phyloP scores from a whole-genome alignment of 2,113 vertebrate genomes.

The Psilopogon haemacephalus region DNA sequence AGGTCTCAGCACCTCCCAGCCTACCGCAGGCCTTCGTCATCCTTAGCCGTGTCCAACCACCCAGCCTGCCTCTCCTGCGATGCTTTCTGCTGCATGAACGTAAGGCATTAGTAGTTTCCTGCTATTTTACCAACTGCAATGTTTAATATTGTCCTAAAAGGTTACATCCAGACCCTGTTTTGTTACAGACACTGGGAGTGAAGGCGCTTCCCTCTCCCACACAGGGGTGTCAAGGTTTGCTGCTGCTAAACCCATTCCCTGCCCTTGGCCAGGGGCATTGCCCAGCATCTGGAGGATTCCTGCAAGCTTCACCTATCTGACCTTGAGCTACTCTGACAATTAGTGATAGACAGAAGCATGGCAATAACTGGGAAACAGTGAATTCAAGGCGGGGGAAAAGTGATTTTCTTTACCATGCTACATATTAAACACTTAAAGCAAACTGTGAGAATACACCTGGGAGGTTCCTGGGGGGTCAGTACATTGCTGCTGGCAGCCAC shows the following conservation, averaged over 20 bases:
- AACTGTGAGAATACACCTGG: constrained; percentile 4
- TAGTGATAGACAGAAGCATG: constrained; percentile 2
- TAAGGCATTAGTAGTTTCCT: constrained; percentile 36
- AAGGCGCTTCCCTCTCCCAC: neutral
- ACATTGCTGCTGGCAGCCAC: neutral
- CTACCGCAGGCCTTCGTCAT: neutral
- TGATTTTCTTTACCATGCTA: constrained; percentile 28
- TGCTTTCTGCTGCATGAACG: neutral
- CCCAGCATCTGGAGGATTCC: neutral
- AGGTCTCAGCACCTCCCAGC: neutral
- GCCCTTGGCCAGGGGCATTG: neutral
- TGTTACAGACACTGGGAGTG: neutral
- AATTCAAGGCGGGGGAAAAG: neutral
- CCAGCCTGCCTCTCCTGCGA: neutral
- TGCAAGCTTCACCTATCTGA: neutral
- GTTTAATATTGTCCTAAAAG: neutral
- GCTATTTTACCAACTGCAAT: neutral
- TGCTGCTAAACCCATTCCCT: neutral
- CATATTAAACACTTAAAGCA: neutral
- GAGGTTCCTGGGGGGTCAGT: neutral
- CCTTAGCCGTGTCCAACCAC: neutral
- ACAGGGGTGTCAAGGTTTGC: neutral
- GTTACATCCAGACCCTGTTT: neutral
- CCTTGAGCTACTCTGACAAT: neutral
- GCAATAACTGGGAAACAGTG: neutral